Evolutionary conservation across 2,888 invertebrate genomes (phyloP).

Genomic region (Antitype chi): DNA sequence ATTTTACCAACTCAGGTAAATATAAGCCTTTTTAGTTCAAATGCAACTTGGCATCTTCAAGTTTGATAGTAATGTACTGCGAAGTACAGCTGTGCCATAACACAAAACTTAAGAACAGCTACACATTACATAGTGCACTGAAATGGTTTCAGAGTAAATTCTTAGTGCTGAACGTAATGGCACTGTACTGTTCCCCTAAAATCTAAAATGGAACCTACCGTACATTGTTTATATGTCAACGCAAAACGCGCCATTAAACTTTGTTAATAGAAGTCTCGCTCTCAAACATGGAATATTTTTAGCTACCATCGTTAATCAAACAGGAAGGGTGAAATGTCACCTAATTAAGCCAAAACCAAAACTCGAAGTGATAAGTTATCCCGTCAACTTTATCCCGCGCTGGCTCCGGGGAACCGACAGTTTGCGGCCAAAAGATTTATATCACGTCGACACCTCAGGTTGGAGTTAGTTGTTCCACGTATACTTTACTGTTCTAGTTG

Average conservation of each 20-base stretch:
- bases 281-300: conserved; percentile 40
- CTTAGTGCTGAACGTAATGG: conserved; percentile 21
- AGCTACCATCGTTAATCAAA: conserved; percentile 42
- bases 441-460: conserved; percentile 27
- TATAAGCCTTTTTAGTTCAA: conserved; percentile 1
- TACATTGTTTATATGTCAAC: conserved; percentile 30
- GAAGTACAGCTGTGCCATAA: conserved; percentile 13
- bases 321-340: conserved; percentile 23
- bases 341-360: conserved; percentile 46
- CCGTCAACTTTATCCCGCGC: conserved; percentile 28
- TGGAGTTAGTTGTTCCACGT: conserved; percentile 23
- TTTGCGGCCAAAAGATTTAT: conserved; percentile 54
- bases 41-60: conserved; percentile 22
- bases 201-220: conserved; percentile 10
- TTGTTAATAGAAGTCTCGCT: conserved; percentile 20
- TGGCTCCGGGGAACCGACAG: conserved; percentile 14
- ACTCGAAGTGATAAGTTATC: conserved; percentile 37
- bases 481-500: conserved; percentile 16
- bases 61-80: conserved; percentile 19
- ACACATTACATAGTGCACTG: conserved; percentile 33
- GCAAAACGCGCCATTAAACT: conserved; percentile 28
- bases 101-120: conserved; percentile 40
- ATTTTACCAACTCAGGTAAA: conserved; percentile 12
- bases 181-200: conserved; percentile 3
- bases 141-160: conserved; percentile 27